Base-by-base conservation (phyloP, 2,797 vertebrate species). In the Notamacropus eugenii region DNA sequence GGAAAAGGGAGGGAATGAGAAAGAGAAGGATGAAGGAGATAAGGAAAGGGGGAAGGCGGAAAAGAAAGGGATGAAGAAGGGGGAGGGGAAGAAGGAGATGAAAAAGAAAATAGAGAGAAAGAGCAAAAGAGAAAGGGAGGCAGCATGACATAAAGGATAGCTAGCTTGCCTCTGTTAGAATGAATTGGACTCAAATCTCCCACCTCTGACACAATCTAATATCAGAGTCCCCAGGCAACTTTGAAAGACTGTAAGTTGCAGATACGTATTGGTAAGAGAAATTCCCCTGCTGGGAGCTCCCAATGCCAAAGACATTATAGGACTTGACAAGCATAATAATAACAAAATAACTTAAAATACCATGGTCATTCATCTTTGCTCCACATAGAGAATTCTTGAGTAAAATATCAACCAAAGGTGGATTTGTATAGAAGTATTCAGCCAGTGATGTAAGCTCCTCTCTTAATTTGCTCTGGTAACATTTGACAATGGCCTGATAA, bases 311-410 rank as follows among this genome's bases (percentile, higher is more conserved):
- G 34, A n/a, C 5, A n/a, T 67, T 67, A 67, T 34, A 67, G 31
- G 4, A n/a, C 59, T n/a, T n/a, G 28, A 96, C 0, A 96, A 12
- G 24, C 46, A 91, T 34, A 94, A 95, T 94, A 13, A 46, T 90
- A 59, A 4, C 22, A 55, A 92, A 93, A 10, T 74, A 95, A 93
- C 59, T 67, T 34, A 95, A 58, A 54, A 92, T 95, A 90, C 13
- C 12, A 34, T 34, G 22, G 0, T 54, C 62, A 56, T 92, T 9
- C 93, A 54, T 74, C 91, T 59, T 50, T 95, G 91, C 95, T 96
- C 90, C 93, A 82, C 8, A 34, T 74, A n/a, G 90, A 52, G 90
- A 0, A 92, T 59, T 6, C 19, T 91, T 62, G 94, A 40, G 46
- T 91, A 56, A 31, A 57, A 58, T 16, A 93, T 90, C 54, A 94